These are phyloP conservation scores for Sylvia borin DNA, from an alignment of 2,797 vertebrate species.

Conservation along the genomic window DNA sequence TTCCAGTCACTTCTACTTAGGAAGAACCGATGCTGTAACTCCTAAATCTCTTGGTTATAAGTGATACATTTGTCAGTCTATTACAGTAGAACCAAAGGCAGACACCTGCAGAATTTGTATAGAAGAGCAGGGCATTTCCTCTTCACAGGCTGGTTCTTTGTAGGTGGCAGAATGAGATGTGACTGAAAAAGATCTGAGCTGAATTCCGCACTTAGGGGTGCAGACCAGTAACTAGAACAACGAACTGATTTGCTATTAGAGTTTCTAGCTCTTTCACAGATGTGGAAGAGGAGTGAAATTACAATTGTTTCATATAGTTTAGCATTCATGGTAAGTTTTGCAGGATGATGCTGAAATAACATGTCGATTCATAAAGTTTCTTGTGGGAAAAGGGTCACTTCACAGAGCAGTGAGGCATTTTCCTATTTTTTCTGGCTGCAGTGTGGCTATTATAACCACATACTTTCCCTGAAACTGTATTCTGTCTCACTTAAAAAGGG, in stretches of 20 bases:
- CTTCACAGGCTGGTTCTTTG: not conserved
- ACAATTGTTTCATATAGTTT: not conserved
- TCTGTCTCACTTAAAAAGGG: not conserved
- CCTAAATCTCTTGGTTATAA: not conserved
- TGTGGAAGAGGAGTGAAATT: not conserved
- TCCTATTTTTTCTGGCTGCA: not conserved
- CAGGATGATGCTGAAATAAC: not conserved
- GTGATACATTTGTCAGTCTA: not conserved
- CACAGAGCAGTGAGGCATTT: not conserved
- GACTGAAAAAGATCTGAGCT: not conserved
- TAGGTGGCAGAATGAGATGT: not conserved
- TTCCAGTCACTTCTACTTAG: not conserved
- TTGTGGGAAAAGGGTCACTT: not conserved
- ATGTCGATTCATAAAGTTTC: not conserved
- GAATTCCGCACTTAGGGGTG: not conserved
- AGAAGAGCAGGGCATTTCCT: not conserved
- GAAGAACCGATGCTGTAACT: not conserved
- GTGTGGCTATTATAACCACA: rapidly evolving
- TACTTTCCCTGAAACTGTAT: not conserved
- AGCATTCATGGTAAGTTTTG: not conserved
- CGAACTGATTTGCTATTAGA: not conserved
- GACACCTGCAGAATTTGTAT: not conserved
- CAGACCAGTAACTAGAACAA: not conserved
- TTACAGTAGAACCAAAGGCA: not conserved
- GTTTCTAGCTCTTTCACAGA: not conserved